Conservation (phyloP, 2,797 vertebrate genomes). For the Fistularia tabacaria region DNA sequence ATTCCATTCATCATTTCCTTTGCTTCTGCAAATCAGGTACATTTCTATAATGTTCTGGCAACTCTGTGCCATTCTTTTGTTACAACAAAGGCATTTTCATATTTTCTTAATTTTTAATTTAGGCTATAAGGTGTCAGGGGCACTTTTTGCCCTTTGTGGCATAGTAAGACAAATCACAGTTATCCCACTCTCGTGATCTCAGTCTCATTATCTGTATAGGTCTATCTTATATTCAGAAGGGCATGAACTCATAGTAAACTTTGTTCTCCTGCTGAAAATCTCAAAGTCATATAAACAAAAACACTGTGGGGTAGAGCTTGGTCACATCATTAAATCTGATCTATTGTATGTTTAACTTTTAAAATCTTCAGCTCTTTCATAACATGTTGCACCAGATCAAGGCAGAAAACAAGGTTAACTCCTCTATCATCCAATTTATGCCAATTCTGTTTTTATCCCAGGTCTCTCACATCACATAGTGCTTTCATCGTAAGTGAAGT, state of each 20-base stretch:
- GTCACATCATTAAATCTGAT: conserved; percentile 22
- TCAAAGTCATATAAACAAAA: not conserved
- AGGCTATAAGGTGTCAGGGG: too few relatives aligned
- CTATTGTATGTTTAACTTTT: conserved; percentile 27
- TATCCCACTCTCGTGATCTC: conserved; percentile 1
- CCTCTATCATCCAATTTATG: conserved; percentile 53
- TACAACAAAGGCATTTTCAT: too few relatives aligned
- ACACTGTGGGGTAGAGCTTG: not conserved
- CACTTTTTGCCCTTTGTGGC: not conserved
- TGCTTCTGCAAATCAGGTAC: conserved; percentile 5
- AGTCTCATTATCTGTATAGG: conserved; percentile 7
- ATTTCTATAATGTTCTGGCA: conserved; percentile 9
- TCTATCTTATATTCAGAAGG: conserved; percentile 11
- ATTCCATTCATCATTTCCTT: conserved; percentile 1
- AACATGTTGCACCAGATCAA: conserved; percentile 49
- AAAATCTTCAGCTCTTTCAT: conserved; percentile 37
- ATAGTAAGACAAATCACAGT: conserved; percentile 12
- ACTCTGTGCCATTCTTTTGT: conserved; percentile 16
- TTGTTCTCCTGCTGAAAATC: not conserved
- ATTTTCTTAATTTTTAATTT: too few relatives aligned
- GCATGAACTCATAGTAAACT: conserved; percentile 1
- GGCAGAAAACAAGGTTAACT: conserved; percentile 61
- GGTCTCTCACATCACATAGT: conserved; percentile 56
- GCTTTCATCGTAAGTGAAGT: conserved; percentile 36
- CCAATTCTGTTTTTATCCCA: conserved; percentile 62